Base-by-base conservation (phyloP, 1,140 invertebrate genomes). In the Plutomurus gul region DNA sequence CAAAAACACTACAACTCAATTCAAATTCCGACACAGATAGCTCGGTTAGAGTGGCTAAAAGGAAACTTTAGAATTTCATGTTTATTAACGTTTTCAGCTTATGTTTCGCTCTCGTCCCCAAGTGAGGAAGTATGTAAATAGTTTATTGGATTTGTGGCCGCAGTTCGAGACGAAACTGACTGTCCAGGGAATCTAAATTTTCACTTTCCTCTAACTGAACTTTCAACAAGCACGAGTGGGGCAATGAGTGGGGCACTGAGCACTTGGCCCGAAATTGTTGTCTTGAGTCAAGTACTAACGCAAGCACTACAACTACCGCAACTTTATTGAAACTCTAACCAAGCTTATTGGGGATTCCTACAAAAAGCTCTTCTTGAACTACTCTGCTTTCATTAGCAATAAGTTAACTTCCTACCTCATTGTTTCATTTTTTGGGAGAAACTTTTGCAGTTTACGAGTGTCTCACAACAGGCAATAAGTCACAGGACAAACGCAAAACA, bases 311-410 rank as follows among this genome's bases (percentile, higher is more conserved):
- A n/a, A n/a, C n/a, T n/a, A 51, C 27, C 56, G 10, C 56, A 65
- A 65, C 27, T 65, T 65, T 65, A 65, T 65, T 36, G 56, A 65
- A 65, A 65, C 56, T 65, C 56, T 33, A 65, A 65, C 56, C 36
- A 65, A 65, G 39, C n/a, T 11, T 16, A 65, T 65, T 65, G 27
- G n/a, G n/a, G n/a, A n/a, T n/a, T n/a, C n/a, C n/a, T n/a, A n/a
- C n/a, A n/a, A n/a, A 1, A 25, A 51, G 20, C 47, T 22, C 20
- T 51, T 51, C 47, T n/a, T n/a, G n/a, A n/a, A n/a, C n/a, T n/a
- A n/a, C n/a, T n/a, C n/a, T n/a, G n/a, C n/a, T n/a, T n/a, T n/a
- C n/a, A n/a, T n/a, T n/a, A n/a, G n/a, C n/a, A n/a, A n/a, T n/a
- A n/a, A n/a, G n/a, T n/a, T n/a, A n/a, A n/a, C n/a, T n/a, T n/a